Evolutionary conservation across 1,140 invertebrate species (phyloP), one percentile per base, ranked within the genome.

Genomic region (Ericerus pela): DNA sequence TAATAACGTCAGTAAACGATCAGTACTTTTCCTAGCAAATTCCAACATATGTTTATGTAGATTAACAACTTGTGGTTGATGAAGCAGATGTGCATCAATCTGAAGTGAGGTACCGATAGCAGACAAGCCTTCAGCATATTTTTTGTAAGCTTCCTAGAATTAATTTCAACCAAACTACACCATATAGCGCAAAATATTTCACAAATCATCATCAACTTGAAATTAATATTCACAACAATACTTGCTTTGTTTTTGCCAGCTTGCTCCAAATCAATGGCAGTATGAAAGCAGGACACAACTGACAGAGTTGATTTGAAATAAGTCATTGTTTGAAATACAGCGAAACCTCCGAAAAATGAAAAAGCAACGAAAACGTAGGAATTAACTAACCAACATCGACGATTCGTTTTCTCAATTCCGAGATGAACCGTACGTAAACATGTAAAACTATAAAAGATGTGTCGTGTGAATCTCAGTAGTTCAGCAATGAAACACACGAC

Each of bases 21-120:
- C 41, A 14, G 41, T 47, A 14, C 41, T 47, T 47, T 47, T 47
- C 14, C 11, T 47, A 24, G 41, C 41, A 14, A 47, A 47, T 47
- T 47, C 41, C 41, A 47, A 47, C 41, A 47, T 8, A 24, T 47
- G 41, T 47, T 47, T 47, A 22, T 47, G 41, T 10, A 47, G 20
- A 47, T 47, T 47, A 2, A 22, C 20, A 47, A 47, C 41, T n/a
- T n/a, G n/a, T 3, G 41, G 20, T 20, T 47, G 2, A 5, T 18
- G 12, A 5, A 47, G 22, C 8, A 24, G 4, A 47, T 47, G 8
- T 2, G 26, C 41, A 24, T 47, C 41, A 14, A 8, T 16, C 14
- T 47, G 22, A 18, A 47, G 20, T 14, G 18, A 24, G 41, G 8
- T 47, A 5, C 41, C 41, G 26, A 47, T 47, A 5, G 26, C 20